phyloP scores from a whole-genome alignment of 2,797 vertebrate species.

The Mus minutoides region DNA sequence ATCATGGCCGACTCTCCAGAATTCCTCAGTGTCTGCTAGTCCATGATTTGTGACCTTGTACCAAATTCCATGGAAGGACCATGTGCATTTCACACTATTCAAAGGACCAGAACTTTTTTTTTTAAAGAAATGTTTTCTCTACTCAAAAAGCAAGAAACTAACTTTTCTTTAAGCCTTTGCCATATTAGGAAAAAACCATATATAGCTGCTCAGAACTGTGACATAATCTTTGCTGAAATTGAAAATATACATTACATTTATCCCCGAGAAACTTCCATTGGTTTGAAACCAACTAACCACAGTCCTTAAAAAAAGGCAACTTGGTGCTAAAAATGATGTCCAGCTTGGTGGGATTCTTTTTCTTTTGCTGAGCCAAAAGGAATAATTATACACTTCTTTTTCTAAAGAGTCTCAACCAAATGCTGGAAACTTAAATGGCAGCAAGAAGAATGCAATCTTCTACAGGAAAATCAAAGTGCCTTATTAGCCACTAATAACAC shows the following conservation, averaged over 20 bases:
- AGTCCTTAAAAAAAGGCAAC: constrained; percentile 67
- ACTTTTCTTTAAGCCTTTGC: constrained; percentile 58
- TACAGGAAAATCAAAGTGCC: constrained; percentile 48
- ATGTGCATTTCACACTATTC: constrained; percentile 10
- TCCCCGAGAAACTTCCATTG: constrained; percentile 54
- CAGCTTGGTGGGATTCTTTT: constrained; percentile 26
- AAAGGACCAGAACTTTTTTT: constrained; percentile 27
- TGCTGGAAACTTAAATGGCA: constrained; percentile 53
- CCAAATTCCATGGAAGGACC: background rate
- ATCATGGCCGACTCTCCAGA: background rate
- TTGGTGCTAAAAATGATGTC: constrained; percentile 67
- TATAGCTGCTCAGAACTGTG: constrained; percentile 59
- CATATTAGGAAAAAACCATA: constrained; percentile 67
- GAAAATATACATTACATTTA: constrained; percentile 70
- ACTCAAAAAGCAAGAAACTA: constrained; percentile 63
- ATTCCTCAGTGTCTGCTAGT: background rate
- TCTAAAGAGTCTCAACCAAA: constrained; percentile 54
- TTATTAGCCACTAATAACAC: background rate
- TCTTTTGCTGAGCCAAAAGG: constrained; percentile 55
- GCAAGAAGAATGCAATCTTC: constrained; percentile 43
- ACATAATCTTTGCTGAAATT: constrained; percentile 57
- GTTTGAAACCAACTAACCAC: constrained; percentile 54
- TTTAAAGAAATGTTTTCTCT: constrained; percentile 40
- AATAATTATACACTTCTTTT: constrained; percentile 65
- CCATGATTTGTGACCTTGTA: background rate